These are phyloP conservation scores for Sycophila texana DNA, from an alignment of 2,888 invertebrate species.

Conservation along the genomic window DNA sequence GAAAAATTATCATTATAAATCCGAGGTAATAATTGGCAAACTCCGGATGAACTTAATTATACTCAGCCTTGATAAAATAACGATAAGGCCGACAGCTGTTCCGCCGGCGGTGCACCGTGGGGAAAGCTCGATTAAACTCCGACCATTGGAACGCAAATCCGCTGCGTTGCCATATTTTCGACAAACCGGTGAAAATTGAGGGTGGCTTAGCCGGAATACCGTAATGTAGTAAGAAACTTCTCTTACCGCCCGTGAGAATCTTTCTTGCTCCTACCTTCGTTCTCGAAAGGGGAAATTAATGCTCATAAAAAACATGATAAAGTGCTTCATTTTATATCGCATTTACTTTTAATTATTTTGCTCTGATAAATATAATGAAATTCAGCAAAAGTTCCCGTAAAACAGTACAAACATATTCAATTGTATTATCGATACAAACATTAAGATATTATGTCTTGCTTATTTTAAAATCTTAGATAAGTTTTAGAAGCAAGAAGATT, in stretches of 20 bases:
- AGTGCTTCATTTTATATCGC: too few species aligned
- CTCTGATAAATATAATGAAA: too few species aligned
- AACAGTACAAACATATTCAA: too few species aligned
- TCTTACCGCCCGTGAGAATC: not conserved
- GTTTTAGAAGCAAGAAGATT: too few species aligned
- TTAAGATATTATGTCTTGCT: too few species aligned
- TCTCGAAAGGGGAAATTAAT: too few species aligned
- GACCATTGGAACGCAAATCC: conserved; percentile 44
- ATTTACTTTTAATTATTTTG: too few species aligned
- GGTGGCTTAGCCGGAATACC: not conserved
- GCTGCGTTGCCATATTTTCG: conserved; percentile 31
- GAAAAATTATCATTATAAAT: conserved; percentile 52
- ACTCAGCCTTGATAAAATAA: conserved; percentile 63
- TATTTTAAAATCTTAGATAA: too few species aligned
- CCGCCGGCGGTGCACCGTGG: conserved; percentile 27
- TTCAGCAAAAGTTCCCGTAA: too few species aligned
- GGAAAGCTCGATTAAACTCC: conserved; percentile 65
- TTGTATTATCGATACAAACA: too few species aligned
- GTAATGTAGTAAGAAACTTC: conserved; percentile 23
- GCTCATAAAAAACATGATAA: too few species aligned
- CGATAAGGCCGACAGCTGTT: conserved; percentile 67
- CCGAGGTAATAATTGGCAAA: conserved; percentile 51
- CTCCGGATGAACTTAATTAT: conserved; percentile 65
- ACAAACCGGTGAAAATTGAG: not conserved
- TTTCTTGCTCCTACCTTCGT: not conserved